These are phyloP conservation scores for Triplophysa rosa DNA, from an alignment of 2,113 vertebrate species.

Conservation along the genomic window DNA sequence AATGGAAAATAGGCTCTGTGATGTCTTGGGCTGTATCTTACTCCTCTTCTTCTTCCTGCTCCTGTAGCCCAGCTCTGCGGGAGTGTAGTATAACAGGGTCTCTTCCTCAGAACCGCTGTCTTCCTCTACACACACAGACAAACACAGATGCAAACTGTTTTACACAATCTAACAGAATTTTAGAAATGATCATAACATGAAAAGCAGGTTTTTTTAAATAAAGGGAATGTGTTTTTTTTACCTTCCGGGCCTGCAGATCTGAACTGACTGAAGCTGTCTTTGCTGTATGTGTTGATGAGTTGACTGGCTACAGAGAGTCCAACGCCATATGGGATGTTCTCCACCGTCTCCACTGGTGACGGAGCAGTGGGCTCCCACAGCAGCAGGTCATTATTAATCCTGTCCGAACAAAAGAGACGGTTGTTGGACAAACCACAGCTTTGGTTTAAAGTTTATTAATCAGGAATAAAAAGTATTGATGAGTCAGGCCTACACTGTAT, in stretches of 20 bases:
- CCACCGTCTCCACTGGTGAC: slow-evolving; percentile 95
- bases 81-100: slow-evolving; percentile 82
- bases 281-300: slow-evolving; percentile 91
- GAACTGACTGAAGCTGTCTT: slow-evolving; percentile 91
- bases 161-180: too few relatives aligned
- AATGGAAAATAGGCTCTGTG: slow-evolving; percentile 90
- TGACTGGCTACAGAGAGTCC: slow-evolving; percentile 97
- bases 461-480: too few relatives aligned
- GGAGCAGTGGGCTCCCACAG: slow-evolving; percentile 98
- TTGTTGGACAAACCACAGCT: background rate
- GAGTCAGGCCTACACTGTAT: too few relatives aligned
- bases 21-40: slow-evolving; percentile 84
- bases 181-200: too few relatives aligned
- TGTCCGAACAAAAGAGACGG: slow-evolving; percentile 65
- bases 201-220: too few relatives aligned
- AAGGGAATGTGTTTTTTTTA: slow-evolving; percentile 62
- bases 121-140: slow-evolving; percentile 79
- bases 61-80: slow-evolving; percentile 82
- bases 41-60: slow-evolving; percentile 87
- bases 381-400: slow-evolving; percentile 94
- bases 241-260: slow-evolving; percentile 88
- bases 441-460: background rate
- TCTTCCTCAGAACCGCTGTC: slow-evolving; percentile 97
- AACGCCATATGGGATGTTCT: slow-evolving; percentile 91
- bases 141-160: slow-evolving; percentile 15